Conservation (phyloP, 2,888 invertebrate species). For the Strigamia maritima region DNA sequence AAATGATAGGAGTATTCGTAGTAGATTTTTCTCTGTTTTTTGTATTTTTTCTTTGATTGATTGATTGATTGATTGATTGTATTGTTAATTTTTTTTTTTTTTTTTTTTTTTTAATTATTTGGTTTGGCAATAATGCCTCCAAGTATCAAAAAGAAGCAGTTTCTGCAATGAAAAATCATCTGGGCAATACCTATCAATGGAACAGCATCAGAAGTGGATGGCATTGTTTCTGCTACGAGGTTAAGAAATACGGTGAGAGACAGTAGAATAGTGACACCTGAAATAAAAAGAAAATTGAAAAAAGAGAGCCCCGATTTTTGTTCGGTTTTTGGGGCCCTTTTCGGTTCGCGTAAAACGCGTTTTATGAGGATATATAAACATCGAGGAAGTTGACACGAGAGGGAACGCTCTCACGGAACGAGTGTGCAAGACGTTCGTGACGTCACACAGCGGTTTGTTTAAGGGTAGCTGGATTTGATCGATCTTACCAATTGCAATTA, state of each 20-base stretch:
- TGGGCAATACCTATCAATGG: conserved; percentile 85
- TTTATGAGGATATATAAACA: no score
- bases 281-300: conserved; percentile 52
- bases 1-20: no score
- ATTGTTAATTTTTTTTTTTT: conserved; percentile 31
- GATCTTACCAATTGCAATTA: not conserved
- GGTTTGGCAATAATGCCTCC: conserved; percentile 38
- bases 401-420: conserved; percentile 2
- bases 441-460: not conserved
- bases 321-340: not conserved
- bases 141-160: conserved; percentile 42
- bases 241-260: conserved; percentile 97
- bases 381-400: not conserved
- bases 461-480: not conserved
- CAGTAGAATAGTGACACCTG: conserved; percentile 94
- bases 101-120: conserved; percentile 28
- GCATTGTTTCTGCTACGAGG: conserved; percentile 96
- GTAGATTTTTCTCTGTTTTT: not conserved
- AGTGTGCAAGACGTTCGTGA: not conserved
- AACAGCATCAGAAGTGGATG: conserved; percentile 97
- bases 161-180: conserved; percentile 38
- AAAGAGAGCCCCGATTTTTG: not conserved
- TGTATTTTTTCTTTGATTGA: conserved; percentile 14
- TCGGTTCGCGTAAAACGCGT: not conserved
- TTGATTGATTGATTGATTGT: not conserved